Base-by-base conservation (phyloP, 2,797 vertebrate species). In the Arnoldichthys spilopterus region DNA sequence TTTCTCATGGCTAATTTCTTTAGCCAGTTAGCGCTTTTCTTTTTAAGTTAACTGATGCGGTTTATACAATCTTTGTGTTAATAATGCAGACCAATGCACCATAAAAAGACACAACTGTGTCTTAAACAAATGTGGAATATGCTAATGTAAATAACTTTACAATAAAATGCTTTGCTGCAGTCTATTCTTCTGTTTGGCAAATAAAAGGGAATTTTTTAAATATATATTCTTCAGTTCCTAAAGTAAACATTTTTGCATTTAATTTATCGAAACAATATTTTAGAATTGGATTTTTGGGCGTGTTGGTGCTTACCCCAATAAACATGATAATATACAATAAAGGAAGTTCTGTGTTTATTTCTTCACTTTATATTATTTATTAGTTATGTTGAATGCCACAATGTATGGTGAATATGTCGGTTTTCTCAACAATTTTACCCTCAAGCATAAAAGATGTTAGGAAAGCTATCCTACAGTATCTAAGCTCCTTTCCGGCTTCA, bases 201-300 rank as follows among this genome's bases (percentile, higher is more conserved):
- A 24, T 34, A 74, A 78, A 78, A 64, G 49, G 45, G 77, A 70
- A 3, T 77, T 72, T 72, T 54, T 49, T 18, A 47, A 43, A 15
- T 66, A 22, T 16, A 24, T 40, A 16, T 8, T 72, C 40, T 53
- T 51, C 16, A 18, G 18, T 47, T 63, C 16, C 43, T 66, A 37
- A 47, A 26, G 20, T 26, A 34, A 37, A 37, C 24, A 45, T 3
- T 30, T 68, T 43, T 47, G 15, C n/a, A 63, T 78, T 77, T 69
- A 40, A 69, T 74, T 26, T n/a, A 80, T 40, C 37, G 22, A 66
- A 77, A 66, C 70, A 54, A 64, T 30, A 16, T 30, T 67, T 72
- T 34, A 72, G 9, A 64, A 43, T 45, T 43, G 11, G 8, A n/a
- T 34, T 64, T 40, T 18, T 43, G 34, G 37, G 37, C 45, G 37